These are phyloP conservation scores for Semnornis frantzii DNA, from an alignment of 2,113 vertebrate species.

Conservation along the genomic window DNA sequence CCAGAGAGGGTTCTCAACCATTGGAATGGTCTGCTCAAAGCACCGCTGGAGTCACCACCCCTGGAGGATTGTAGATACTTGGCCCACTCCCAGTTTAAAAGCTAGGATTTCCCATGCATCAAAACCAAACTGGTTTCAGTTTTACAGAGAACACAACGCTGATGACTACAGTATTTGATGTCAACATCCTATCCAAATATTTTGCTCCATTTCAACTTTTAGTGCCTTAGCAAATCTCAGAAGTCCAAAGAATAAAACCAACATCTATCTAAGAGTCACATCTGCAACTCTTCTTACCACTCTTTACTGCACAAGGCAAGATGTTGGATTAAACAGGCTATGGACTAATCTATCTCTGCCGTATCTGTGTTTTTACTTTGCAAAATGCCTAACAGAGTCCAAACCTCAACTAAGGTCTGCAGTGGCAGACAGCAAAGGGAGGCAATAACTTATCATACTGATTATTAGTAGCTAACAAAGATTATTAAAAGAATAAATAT, in stretches of 20 bases:
- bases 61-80: neutral
- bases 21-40: too few species aligned
- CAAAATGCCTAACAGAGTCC: neutral
- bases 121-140: neutral
- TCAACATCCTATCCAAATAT: neutral
- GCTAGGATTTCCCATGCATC: accelerated
- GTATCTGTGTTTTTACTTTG: neutral
- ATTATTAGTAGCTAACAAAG: neutral
- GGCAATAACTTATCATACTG: neutral
- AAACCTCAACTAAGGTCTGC: neutral
- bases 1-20: too few species aligned
- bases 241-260: neutral
- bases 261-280: neutral
- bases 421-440: neutral
- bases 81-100: neutral
- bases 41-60: too few species aligned
- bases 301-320: neutral
- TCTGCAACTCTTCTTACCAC: neutral
- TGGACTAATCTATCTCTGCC: neutral
- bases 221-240: neutral
- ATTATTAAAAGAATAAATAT: conserved; percentile 17
- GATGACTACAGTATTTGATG: neutral
- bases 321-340: neutral
- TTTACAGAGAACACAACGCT: neutral
- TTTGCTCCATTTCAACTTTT: neutral